phyloP scores from a whole-genome alignment of 2,888 invertebrate species.

The Criorhina ranunculi region DNA sequence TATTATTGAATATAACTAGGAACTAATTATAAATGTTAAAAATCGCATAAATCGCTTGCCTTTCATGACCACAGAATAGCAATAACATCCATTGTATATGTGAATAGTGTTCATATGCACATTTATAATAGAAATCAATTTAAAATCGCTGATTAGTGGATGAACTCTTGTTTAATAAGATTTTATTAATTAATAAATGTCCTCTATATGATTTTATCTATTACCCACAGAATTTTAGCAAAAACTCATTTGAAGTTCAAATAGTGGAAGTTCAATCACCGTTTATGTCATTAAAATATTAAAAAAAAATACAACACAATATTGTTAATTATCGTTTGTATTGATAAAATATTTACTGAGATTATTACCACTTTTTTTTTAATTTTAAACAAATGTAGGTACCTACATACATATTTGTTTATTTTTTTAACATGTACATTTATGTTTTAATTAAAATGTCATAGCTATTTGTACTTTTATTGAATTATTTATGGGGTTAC shows the following conservation, averaged over 20 bases:
- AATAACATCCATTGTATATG: neutral
- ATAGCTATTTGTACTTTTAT: no score
- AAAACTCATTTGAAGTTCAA: neutral
- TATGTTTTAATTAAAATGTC: no score
- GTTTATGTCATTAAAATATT: neutral
- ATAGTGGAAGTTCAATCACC: constrained; percentile 2
- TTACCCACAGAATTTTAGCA: neutral
- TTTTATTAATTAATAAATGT: constrained; percentile 1
- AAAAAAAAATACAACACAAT: neutral
- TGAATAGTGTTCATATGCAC: no score
- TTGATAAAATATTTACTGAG: neutral
- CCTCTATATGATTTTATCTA: neutral
- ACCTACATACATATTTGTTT: no score
- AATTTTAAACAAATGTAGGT: no score
- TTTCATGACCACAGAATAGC: neutral
- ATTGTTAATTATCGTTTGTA: neutral
- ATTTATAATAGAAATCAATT: neutral
- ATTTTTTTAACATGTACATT: no score
- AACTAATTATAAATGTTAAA: no score
- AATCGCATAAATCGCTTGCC: neutral
- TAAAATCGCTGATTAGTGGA: constrained; percentile 9
- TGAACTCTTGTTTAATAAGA: neutral
- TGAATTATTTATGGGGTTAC: no score
- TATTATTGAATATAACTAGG: no score
- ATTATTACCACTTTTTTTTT: neutral